Percentiles rank a stretch among this genome's conserved stretches.
Conservation (phyloP, 2,888 invertebrate species). For the Mellilla xanthometata region DNA sequence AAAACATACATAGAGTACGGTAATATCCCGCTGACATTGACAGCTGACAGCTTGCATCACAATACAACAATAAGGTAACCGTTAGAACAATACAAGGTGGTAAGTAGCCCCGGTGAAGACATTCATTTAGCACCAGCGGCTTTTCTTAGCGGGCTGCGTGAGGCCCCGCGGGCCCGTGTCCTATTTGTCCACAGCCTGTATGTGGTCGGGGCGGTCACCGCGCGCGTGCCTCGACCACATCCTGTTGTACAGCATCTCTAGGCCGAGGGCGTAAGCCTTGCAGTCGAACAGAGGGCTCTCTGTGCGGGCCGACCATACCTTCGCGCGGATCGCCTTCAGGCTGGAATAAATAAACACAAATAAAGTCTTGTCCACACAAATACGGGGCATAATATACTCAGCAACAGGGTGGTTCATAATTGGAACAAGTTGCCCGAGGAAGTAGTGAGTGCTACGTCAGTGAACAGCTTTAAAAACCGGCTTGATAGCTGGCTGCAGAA, state of each 20-base stretch:
- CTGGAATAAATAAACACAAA: conserved; percentile 61
- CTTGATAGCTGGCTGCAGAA: no score
- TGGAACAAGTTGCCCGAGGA: no score
- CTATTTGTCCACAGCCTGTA: conserved; percentile 77
- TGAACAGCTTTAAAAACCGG: no score
- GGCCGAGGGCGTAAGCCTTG: conserved; percentile 94
- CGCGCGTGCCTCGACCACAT: conserved; percentile 95
- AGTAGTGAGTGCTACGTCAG: no score
- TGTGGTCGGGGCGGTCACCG: conserved; percentile 93
- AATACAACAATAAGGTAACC: no score
- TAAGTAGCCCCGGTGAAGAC: neutral
- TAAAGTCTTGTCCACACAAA: no score
- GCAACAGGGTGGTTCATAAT: no score
- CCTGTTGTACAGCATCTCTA: conserved; percentile 93
- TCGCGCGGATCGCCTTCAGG: conserved; percentile 95
- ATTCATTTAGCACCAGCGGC: conserved; percentile 25
- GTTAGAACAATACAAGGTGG: no score
- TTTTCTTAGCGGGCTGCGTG: conserved; percentile 35
- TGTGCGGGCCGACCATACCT: conserved; percentile 96
- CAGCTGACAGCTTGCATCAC: no score
- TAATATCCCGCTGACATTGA: no score
- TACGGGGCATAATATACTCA: no score
- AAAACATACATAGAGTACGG: no score
- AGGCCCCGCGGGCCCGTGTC: conserved; percentile 15
- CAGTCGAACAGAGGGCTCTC: conserved; percentile 97